phyloP scores from a whole-genome alignment of 2,113 vertebrate genomes.

The Melanostigma gelatinosum region DNA sequence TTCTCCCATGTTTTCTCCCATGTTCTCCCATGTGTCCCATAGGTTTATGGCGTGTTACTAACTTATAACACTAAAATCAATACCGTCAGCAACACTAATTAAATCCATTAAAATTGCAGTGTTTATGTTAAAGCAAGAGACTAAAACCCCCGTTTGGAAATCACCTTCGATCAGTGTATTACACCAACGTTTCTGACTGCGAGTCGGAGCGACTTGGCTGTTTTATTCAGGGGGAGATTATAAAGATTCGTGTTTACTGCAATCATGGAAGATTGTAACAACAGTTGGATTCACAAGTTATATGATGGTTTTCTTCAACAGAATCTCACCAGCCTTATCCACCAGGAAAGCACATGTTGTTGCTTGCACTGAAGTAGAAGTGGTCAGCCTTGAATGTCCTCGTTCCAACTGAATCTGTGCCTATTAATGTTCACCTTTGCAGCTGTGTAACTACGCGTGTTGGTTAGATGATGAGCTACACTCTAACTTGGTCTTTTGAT shows the following conservation, averaged over 20 bases:
- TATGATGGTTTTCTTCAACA: too few relatives aligned
- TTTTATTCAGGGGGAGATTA: too few relatives aligned
- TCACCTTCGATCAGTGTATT: too few relatives aligned
- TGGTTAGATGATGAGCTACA: background rate
- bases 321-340: background rate
- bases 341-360: background rate
- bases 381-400: constrained; percentile 14
- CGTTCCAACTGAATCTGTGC: background rate
- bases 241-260: too few relatives aligned
- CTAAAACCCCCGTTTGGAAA: too few relatives aligned
- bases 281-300: too few relatives aligned
- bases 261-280: too few relatives aligned
- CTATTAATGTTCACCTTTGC: background rate
- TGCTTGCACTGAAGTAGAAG: background rate
- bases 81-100: background rate
- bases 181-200: too few relatives aligned
- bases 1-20: background rate
- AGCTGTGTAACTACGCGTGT: background rate
- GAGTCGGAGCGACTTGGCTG: too few relatives aligned
- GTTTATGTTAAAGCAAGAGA: background rate
- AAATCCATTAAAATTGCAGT: background rate
- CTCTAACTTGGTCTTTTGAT: constrained; percentile 6
- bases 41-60: background rate
- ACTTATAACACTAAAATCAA: background rate
- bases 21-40: too few relatives aligned